Base-by-base conservation (phyloP, 2,113 vertebrate species). In the Xerus inauris region DNA sequence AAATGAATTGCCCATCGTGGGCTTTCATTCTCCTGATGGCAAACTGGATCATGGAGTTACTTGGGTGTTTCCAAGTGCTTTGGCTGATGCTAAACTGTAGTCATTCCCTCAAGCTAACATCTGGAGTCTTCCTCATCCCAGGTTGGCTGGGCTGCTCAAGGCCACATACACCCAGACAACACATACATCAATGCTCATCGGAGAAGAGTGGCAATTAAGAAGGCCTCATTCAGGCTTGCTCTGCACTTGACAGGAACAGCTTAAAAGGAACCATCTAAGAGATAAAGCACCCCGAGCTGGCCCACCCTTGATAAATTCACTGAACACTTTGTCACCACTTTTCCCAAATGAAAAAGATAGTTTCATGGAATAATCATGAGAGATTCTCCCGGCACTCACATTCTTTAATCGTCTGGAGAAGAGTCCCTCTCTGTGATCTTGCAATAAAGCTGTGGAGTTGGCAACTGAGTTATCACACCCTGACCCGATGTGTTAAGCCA, bases 241-340 rank as follows among this genome's bases (percentile, higher is more conserved):
- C 30, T 95, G 84, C 72, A 51, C 57, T 81, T 67, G 72, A 94
- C 42, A 73, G 76, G 87, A 62, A 81, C 10, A 67, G 76, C 57
- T 97, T 97, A 45, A 87, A 92, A 77, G 54, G 86, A 77, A 64
- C 72, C 72, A 80, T 59, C 24, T 65, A 76, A 96, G 65, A 97
- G 69, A 95, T 35, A 84, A 94, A 95, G 28, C 45, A 80, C 47
- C 72, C 38, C 19, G 0, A 76, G 30, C 8, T 62, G 54, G 28
- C 28, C 51, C 57, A 96, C 24, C 67, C 89, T 30, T 40, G 84
- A 76, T 90, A 91, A 82, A 94, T 88, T 81, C 64, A n/a, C 65
- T 89, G 80, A 91, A 91, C 26, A 64, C 11, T 67, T 80, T 81
- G 42, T 65, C 30, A 77, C 83, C 45, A 62, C 67, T 93, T 91